Percentiles rank a stretch among this genome's conserved stretches.
These are phyloP conservation scores for Diarsia mendica DNA, from an alignment of 2,888 invertebrate species.

Conservation along the genomic window DNA sequence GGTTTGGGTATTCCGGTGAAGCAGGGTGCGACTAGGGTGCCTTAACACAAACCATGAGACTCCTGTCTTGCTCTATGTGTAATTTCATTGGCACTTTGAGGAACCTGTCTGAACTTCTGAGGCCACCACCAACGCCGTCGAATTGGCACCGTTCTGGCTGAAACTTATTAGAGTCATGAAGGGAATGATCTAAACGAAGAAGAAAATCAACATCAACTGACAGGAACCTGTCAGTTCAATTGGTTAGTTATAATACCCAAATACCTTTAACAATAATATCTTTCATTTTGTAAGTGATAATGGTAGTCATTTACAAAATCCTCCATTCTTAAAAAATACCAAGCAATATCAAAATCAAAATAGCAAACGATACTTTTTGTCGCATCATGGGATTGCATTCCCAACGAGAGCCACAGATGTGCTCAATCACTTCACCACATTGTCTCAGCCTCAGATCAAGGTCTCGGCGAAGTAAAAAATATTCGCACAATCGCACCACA, in stretches of 20 bases:
- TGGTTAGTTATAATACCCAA: too few species aligned
- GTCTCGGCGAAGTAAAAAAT: slow-evolving; percentile 15
- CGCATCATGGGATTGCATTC: not conserved
- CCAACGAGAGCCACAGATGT: slow-evolving; percentile 22
- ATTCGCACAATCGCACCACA: not conserved
- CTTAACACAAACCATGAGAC: not conserved
- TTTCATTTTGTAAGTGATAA: too few species aligned
- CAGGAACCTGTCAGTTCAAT: too few species aligned
- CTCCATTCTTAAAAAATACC: not conserved
- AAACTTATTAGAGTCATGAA: not conserved
- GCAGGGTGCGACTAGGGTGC: not conserved
- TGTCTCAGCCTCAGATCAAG: too few species aligned
- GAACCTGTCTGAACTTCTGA: too few species aligned
- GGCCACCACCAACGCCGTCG: not conserved
- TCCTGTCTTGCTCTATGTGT: not conserved
- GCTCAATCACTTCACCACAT: slow-evolving; percentile 30
- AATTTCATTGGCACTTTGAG: not conserved
- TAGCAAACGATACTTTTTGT: slow-evolving; percentile 32
- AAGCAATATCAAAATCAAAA: slow-evolving; percentile 15
- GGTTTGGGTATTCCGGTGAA: not conserved
- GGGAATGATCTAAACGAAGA: not conserved
- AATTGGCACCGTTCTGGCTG: not conserved
- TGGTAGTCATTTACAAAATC: not conserved
- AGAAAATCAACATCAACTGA: not conserved
- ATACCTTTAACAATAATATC: too few species aligned